Conservation (phyloP, 2,797 vertebrate genomes). For the Poliocrania exsul region DNA sequence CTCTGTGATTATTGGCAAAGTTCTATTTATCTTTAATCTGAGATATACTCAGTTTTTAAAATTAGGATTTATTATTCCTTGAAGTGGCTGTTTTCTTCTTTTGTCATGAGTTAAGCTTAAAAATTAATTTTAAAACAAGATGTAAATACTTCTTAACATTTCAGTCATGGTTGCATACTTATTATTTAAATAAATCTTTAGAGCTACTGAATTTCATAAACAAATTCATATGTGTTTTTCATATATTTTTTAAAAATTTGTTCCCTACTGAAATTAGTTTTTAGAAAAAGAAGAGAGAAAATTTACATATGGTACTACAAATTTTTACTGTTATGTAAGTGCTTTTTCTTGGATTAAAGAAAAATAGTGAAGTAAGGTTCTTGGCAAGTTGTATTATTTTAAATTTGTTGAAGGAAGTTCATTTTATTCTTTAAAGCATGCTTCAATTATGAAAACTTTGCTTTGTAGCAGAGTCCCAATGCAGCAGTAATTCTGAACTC, state of each 20-base stretch:
- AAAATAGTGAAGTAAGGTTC: conserved; percentile 38
- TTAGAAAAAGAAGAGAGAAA: background rate
- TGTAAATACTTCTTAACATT: background rate
- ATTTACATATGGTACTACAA: conserved; percentile 31
- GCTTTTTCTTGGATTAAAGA: conserved; percentile 55
- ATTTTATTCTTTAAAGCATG: background rate
- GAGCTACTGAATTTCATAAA: background rate
- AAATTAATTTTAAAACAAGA: background rate
- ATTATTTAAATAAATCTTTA: background rate
- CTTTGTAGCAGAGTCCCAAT: conserved; percentile 48
- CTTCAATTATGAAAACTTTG: conserved; percentile 42
- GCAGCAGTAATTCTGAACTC: conserved; percentile 21
- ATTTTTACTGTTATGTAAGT: conserved; percentile 17
- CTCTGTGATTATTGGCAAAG: background rate
- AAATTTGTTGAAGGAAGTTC: conserved; percentile 56
- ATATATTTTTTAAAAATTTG: background rate
- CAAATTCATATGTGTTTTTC: background rate
- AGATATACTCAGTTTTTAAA: background rate
- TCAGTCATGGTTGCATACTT: background rate
- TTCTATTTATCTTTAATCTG: background rate
- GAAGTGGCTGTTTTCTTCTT: background rate
- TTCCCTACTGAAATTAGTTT: background rate
- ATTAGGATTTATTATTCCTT: background rate
- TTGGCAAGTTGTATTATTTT: conserved; percentile 56
- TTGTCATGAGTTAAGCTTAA: background rate